Base-by-base conservation (phyloP, 37 sponge, comb jelly and placozoan species). In the Ianthella basta region DNA sequence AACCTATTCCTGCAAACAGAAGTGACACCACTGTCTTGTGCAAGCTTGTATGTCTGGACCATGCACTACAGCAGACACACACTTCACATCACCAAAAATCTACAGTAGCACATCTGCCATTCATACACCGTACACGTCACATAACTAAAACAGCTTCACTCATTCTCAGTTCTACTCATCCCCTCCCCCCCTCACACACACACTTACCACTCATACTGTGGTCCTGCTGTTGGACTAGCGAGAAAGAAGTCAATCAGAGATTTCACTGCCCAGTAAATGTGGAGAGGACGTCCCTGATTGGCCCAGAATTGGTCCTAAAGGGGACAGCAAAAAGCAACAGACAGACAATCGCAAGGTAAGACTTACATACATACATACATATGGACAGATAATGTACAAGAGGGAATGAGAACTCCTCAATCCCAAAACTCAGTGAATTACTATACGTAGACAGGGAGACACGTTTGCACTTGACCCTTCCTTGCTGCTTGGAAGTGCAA, bases 1-100 rank as follows among this genome's bases (percentile, higher is more conserved):
- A 94, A 94, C 0, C 86, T 34, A 4, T 63, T 87, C 68, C 95
- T 94, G 35, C 15, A 34, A 34, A 54, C 39, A 60, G 25, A 6
- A 54, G 23, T 64, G 21, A 37, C 25, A 23, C 4, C n/a, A n/a
- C n/a, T n/a, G n/a, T n/a, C 13, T 24, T 63, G 65, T 63, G 65
- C 27, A 29, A 30, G 65, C 27, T 6, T 63, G 65, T 63, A 10
- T 63, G 65, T 63, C n/a, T 55, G 27, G 67, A 24, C 6, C 12
- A 30, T 10, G 12, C 34, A 70, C 32, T 24, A 72, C 4, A 4
- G 10, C n/a, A 38, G 65, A 72, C 34, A 69, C 24, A 67, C n/a
- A n/a, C n/a, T n/a, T n/a, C n/a, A n/a, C n/a, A n/a, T n/a, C n/a
- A n/a, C n/a, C n/a, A n/a, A n/a, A n/a, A n/a, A n/a, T n/a, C 50